Percentiles rank a stretch among this genome's conserved stretches.
Evolutionary conservation across 2,113 vertebrate genomes (phyloP).

Genomic region (Antechinus flavipes): DNA sequence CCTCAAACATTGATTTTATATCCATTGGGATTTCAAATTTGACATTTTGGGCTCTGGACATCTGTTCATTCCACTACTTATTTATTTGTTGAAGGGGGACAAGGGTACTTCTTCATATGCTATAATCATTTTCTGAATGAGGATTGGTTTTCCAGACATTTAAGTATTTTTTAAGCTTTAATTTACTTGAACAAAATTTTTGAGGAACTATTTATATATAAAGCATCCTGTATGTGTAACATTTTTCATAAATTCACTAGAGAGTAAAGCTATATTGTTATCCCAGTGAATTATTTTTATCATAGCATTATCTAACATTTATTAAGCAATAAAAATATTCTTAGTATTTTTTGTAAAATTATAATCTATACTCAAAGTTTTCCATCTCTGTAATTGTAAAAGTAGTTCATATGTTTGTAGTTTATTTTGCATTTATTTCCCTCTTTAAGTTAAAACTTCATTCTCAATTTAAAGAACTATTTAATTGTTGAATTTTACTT

Average conservation of each 20-base stretch:
- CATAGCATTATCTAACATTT: background rate
- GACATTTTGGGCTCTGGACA: background rate
- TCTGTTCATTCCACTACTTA: background rate
- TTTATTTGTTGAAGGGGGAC: background rate
- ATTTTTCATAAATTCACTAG: background rate
- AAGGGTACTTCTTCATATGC: background rate
- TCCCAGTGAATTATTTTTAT: background rate
- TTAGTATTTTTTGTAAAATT: background rate
- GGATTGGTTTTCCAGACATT: background rate
- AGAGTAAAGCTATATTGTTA: background rate
- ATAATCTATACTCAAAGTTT: background rate
- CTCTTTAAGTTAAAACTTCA: constrained; percentile 13
- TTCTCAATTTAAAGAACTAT: background rate
- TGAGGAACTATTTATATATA: background rate
- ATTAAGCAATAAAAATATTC: constrained; percentile 11
- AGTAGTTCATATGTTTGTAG: background rate
- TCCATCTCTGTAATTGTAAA: background rate
- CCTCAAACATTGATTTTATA: constrained; percentile 1
- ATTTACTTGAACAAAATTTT: background rate
- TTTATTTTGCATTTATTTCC: background rate
- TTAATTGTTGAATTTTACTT: background rate
- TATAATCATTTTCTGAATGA: background rate
- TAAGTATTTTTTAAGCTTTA: background rate
- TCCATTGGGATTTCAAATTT: constrained; percentile 4
- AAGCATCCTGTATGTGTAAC: background rate